These are phyloP conservation scores for Sturnus vulgaris DNA, from an alignment of 2,113 vertebrate genomes.

Conservation along the genomic window DNA sequence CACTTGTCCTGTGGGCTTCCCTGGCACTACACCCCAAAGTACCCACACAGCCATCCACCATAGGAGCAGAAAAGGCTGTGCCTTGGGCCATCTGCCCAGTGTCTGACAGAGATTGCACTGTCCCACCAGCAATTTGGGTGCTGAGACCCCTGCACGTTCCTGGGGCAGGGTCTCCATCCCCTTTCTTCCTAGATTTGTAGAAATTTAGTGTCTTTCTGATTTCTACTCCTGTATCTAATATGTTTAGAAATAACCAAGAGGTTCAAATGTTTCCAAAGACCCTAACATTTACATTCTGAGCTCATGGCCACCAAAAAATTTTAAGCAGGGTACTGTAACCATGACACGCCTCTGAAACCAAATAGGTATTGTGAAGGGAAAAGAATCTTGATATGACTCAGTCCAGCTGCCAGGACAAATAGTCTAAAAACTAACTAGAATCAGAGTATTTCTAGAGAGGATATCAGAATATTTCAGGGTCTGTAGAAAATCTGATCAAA, in stretches of 20 bases:
- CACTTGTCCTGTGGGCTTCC: neutral
- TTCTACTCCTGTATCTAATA: neutral
- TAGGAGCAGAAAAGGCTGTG: neutral
- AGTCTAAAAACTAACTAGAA: neutral
- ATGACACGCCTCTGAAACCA: neutral
- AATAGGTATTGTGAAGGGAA: neutral
- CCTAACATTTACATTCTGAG: neutral
- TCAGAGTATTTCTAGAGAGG: neutral
- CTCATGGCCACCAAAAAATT: neutral
- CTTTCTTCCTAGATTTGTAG: neutral
- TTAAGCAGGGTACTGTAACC: neutral
- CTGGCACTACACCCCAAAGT: too few species aligned
- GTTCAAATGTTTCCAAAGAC: neutral
- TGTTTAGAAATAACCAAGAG: neutral
- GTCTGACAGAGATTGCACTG: fast-evolving
- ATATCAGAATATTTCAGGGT: neutral
- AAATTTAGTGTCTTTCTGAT: neutral
- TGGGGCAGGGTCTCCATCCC: neutral
- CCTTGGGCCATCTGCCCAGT: neutral
- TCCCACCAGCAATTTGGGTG: neutral
- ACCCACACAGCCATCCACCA: fast-evolving
- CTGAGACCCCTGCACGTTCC: fast-evolving
- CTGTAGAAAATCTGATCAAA: neutral
- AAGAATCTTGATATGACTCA: neutral
- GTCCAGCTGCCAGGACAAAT: neutral